phyloP scores from a whole-genome alignment of 1,140 invertebrate species.

The Drosophila simulans region DNA sequence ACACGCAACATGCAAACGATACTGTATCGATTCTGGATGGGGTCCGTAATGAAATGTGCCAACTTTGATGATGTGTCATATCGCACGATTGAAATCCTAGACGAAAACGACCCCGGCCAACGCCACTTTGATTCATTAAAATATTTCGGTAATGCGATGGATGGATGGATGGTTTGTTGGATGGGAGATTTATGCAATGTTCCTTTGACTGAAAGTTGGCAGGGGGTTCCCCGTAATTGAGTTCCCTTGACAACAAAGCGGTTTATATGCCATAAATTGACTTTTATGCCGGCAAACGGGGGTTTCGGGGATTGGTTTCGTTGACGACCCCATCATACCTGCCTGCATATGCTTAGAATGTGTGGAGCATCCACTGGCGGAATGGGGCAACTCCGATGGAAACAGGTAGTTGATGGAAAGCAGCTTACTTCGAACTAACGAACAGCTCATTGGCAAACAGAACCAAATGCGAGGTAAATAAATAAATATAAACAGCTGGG shows the following conservation, averaged over 20 bases:
- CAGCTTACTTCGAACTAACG: constrained; percentile 66
- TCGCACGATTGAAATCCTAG: constrained; percentile 72
- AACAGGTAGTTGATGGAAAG: constrained; percentile 29
- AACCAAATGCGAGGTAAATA: constrained; percentile 17
- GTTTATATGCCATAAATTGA: constrained; percentile 78
- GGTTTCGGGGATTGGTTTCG: constrained; percentile 21
- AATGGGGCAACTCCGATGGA: neutral
- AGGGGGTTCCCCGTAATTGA: constrained; percentile 43
- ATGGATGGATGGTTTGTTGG: neutral
- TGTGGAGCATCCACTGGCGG: constrained; percentile 29
- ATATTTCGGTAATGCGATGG: constrained; percentile 66
- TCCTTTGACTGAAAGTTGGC: constrained; percentile 15
- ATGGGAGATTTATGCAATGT: constrained; percentile 32
- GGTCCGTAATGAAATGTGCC: constrained; percentile 73
- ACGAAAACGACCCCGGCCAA: constrained; percentile 9
- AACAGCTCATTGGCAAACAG: constrained; percentile 23
- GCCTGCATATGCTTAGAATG: constrained; percentile 62
- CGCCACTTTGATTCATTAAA: constrained; percentile 67
- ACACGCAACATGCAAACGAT: constrained; percentile 72
- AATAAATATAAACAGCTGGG: constrained; percentile 3
- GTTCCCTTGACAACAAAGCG: constrained; percentile 74
- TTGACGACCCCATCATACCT: constrained; percentile 33
- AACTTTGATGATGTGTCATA: constrained; percentile 80
- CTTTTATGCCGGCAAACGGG: constrained; percentile 51
- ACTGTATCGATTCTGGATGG: constrained; percentile 37